Base-by-base conservation (phyloP, 2,797 vertebrate species). In the Cryptoprocta ferox region DNA sequence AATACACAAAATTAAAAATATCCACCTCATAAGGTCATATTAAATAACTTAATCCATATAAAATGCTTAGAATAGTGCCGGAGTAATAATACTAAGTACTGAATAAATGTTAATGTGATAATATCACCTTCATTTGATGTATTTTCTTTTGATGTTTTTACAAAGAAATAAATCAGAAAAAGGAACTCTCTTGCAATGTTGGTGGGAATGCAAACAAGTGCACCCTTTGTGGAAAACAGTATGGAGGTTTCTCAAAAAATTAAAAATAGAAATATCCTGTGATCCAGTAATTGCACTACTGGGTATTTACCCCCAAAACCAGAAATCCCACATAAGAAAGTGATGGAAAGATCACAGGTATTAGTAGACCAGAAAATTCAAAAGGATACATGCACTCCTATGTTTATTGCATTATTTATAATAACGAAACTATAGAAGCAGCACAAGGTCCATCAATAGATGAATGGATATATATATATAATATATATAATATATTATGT, bases 91-190 rank as follows among this genome's bases (percentile, higher is more conserved):
- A 89, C 18, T 89, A 66, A 89, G 63, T 71, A 75, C 32, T 76
- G 37, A 93, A 87, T 32, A 39, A 42, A 81, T 56, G 59, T 66
- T 80, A 80, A 70, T 93, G 84, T 56, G 15, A 70, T 48, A 26
- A 39, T 65, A n/a, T 53, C 21, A 78, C 65, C 37, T 42, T 76
- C 18, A 88, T 80, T 21, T 76, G 19, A 89, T 63, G 32, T 66
- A 73, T 82, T 92, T 94, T 76, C 18, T 91, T 80, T 21, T 76
- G 15, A 91, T 63, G 35, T 66, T 89, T 94, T 83, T 75, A 81
- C 53, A 15, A 68, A 95, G 2, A 91, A 88, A 70, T 84, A 28
- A 59, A 76, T 70, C 35, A 37, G 19, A 37, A 37, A 70, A 37
- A 70, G 10, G 8, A 70, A 35, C 19, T 21, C 2, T 68, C 35